Evolutionary conservation across 2,888 invertebrate species (phyloP).

Genomic region (Brachycybe producta): DNA sequence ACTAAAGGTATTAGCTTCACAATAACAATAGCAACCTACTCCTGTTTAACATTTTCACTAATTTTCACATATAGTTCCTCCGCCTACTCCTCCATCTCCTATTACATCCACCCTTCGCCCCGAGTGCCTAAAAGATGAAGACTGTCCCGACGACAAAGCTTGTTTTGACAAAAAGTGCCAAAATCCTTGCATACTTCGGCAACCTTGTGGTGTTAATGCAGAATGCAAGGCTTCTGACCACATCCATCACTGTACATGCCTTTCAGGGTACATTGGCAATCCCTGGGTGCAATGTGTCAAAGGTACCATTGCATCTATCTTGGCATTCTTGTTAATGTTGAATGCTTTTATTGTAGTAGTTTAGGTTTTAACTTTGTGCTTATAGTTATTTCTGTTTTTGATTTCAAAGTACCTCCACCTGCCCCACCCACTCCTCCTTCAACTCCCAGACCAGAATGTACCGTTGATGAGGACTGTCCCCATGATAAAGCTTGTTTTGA

Average conservation of each 20-base stretch:
- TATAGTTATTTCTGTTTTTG: background rate
- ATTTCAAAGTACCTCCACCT: background rate
- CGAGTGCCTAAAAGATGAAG: conserved; percentile 55
- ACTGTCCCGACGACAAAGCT: conserved; percentile 66
- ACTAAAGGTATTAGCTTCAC: conserved; percentile 66
- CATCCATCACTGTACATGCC: conserved; percentile 73
- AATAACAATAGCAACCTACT: background rate
- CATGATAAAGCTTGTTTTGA: conserved; percentile 66
- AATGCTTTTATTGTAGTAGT: no score
- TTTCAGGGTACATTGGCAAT: conserved; percentile 70
- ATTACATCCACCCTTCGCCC: background rate
- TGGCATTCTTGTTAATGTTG: no score
- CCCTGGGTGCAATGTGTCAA: conserved; percentile 66
- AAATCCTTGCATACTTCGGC: conserved; percentile 49
- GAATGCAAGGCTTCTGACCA: conserved; percentile 69
- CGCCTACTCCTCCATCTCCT: no score
- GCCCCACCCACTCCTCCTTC: conserved; percentile 5
- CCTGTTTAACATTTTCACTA: background rate
- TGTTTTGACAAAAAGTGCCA: conserved; percentile 70
- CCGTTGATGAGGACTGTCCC: conserved; percentile 63
- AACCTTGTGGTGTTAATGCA: conserved; percentile 63
- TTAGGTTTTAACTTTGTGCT: no score
- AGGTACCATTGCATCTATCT: no score
- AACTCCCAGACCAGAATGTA: conserved; percentile 39
- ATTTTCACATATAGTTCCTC: no score